Evolutionary conservation across 2,888 invertebrate species (phyloP), one percentile per base, ranked within the genome.

Genomic region (Scaeva pyrastri): DNA sequence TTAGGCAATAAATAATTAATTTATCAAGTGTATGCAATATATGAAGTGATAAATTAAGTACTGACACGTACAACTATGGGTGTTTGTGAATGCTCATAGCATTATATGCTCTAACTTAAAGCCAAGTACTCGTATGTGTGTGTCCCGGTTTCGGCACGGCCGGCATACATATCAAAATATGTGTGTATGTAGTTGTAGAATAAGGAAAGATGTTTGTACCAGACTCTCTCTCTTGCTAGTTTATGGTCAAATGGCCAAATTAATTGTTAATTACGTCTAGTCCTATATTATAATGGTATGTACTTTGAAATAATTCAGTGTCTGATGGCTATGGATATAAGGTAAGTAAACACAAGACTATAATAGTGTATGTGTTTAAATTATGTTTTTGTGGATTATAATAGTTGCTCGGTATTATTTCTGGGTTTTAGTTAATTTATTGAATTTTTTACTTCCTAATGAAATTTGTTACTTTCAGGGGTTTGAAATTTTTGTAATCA

Each of bases 1-100:
- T 72, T 55, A 71, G 78, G 62, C 58, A 56, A 78, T 78, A 78
- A 78, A 78, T 78, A 72, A 73, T 73, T 78, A 78, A 73, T 73
- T 62, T 62, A 73, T 55, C 72, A 45, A 62, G 55, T 78, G 55
- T 45, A 48, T 73, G 64, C 43, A 55, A 78, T 72, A 55, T 78
- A 56, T 73, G 23, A 56, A 62, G 73, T 78, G 64, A 78, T 64
- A 73, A 78, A 78, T 73, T 73, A 62, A 60, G 68, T 60, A 71
- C 58, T 68, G 76, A 76, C 76, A 76, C 76, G 58, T 74, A 48
- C 3, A 31, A 4, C 16, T n/a, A 16, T 31, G 66, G 50, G 70
- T 23, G 45, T 70, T 45, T 70, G 36, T 52, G 70, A 36, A 56
- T 43, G 56, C 41, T 52, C 41, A n/a, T 12, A 71, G 68, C 48